A percentile compares a stretch with the other conserved stretches of the same genome.
Evolutionary conservation across 2,888 invertebrate genomes (phyloP).

Genomic region (Brachyptera putata): DNA sequence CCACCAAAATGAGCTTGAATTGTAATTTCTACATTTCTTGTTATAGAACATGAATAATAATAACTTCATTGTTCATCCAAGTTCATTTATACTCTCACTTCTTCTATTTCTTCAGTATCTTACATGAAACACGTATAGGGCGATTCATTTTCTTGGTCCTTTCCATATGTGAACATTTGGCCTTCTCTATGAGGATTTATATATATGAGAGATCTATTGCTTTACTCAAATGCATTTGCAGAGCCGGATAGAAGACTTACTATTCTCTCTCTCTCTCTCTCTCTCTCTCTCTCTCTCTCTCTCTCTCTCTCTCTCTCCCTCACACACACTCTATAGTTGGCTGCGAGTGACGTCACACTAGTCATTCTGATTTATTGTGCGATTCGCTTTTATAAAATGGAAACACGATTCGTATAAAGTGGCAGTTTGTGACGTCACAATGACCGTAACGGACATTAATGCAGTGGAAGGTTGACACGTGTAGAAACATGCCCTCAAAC

Average conservation of each 20-base stretch:
- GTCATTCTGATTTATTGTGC: slow-evolving; percentile 30
- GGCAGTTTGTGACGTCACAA: slow-evolving; percentile 25
- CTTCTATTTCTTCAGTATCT: too few relatives aligned
- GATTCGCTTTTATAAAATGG: slow-evolving; percentile 31
- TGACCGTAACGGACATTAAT: background rate
- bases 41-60: too few relatives aligned
- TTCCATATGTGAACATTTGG: slow-evolving; percentile 7
- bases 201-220: slow-evolving; percentile 18
- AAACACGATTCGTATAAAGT: slow-evolving; percentile 31
- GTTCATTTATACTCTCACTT: too few relatives aligned
- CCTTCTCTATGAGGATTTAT: slow-evolving; percentile 19
- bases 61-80: too few relatives aligned
- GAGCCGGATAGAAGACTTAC: slow-evolving; percentile 1
- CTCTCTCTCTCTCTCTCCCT: background rate
- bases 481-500: background rate
- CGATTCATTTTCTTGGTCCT: slow-evolving; percentile 7
- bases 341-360: slow-evolving; percentile 28
- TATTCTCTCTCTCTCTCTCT: too few relatives aligned
- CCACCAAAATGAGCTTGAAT: too few relatives aligned
- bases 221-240: slow-evolving; percentile 13
- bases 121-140: too few relatives aligned
- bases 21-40: too few relatives aligned
- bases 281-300: too few relatives aligned
- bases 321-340: background rate
- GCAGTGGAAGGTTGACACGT: background rate